phyloP scores from a whole-genome alignment of 1,140 invertebrate species.

The Ditylenchus dipsaci region DNA sequence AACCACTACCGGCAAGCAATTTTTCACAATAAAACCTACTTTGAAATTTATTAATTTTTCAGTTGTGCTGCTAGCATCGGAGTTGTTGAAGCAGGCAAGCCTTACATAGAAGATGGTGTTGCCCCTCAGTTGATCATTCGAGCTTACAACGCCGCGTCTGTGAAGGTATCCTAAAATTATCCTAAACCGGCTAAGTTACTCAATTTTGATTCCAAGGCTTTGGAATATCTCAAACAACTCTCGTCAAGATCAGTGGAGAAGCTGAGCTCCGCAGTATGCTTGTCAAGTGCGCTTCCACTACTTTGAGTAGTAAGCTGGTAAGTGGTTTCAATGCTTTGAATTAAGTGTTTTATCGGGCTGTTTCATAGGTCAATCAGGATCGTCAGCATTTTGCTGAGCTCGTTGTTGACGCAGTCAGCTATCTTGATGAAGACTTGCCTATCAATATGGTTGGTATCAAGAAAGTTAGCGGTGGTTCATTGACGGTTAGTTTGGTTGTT shows the following conservation, averaged over 20 bases:
- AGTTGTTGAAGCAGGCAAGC: slow-evolving; percentile 88
- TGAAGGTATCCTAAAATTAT: slow-evolving; percentile 67
- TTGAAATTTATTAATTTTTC: slow-evolving; percentile 57
- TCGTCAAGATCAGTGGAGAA: slow-evolving; percentile 69
- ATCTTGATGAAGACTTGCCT: slow-evolving; percentile 80
- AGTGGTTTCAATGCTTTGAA: neutral
- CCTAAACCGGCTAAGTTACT: too few species aligned
- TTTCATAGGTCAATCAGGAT: slow-evolving; percentile 45
- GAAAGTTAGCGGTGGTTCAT: slow-evolving; percentile 86
- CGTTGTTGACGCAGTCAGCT: slow-evolving; percentile 92
- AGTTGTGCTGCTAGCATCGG: slow-evolving; percentile 89
- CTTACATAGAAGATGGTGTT: slow-evolving; percentile 91
- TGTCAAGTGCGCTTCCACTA: slow-evolving; percentile 89
- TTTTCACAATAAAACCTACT: neutral
- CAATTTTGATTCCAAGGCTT: too few species aligned
- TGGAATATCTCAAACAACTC: slow-evolving; percentile 79
- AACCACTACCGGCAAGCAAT: slow-evolving; percentile 44
- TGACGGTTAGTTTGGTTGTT: slow-evolving; percentile 67
- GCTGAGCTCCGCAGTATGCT: slow-evolving; percentile 72
- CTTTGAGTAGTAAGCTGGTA: slow-evolving; percentile 65
- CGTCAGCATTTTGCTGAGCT: slow-evolving; percentile 82
- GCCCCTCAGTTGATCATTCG: slow-evolving; percentile 87
- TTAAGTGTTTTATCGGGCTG: neutral
- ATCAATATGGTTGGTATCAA: slow-evolving; percentile 99
- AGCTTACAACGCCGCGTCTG: slow-evolving; percentile 75